Percentiles rank a stretch among this genome's conserved stretches.
Evolutionary conservation across 2,888 invertebrate genomes (phyloP).

Genomic region (Xanthia togata): DNA sequence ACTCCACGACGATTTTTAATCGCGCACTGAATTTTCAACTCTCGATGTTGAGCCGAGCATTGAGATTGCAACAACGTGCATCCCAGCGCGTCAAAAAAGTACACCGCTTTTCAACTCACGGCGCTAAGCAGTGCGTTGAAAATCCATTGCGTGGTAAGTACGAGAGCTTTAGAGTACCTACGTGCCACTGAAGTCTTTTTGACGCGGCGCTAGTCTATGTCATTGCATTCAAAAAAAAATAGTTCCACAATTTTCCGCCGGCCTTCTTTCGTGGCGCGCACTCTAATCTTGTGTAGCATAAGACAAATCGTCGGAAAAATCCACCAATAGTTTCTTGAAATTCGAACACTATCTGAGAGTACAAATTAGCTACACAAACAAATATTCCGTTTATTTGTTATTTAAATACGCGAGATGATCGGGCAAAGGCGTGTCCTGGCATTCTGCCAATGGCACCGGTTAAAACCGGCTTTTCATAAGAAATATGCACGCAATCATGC

Average conservation of each 20-base stretch:
- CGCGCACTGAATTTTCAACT: no score
- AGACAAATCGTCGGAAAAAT: conserved; percentile 14
- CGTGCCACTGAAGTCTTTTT: no score
- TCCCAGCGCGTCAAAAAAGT: neutral
- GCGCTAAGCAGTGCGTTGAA: neutral
- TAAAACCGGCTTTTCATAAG: conserved; percentile 46
- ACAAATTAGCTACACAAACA: conserved; percentile 34
- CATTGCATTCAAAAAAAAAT: no score
- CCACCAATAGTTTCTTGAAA: conserved; percentile 10
- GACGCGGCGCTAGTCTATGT: no score
- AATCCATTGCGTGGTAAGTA: neutral
- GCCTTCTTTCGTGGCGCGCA: no score
- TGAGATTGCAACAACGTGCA: no score
- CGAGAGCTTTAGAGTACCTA: neutral
- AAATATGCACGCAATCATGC: conserved; percentile 47
- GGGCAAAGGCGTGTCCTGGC: conserved; percentile 61
- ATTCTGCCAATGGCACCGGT: conserved; percentile 52
- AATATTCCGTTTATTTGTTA: conserved; percentile 33
- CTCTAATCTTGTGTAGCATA: neutral
- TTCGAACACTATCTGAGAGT: conserved; percentile 20
- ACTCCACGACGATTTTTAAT: no score
- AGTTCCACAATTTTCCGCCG: no score
- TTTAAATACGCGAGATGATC: conserved; percentile 43
- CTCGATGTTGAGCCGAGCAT: neutral
- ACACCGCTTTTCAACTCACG: neutral